Evolutionary conservation across 2,888 invertebrate species (phyloP), one percentile per base, ranked within the genome.

Genomic region (Polia nebulosa): DNA sequence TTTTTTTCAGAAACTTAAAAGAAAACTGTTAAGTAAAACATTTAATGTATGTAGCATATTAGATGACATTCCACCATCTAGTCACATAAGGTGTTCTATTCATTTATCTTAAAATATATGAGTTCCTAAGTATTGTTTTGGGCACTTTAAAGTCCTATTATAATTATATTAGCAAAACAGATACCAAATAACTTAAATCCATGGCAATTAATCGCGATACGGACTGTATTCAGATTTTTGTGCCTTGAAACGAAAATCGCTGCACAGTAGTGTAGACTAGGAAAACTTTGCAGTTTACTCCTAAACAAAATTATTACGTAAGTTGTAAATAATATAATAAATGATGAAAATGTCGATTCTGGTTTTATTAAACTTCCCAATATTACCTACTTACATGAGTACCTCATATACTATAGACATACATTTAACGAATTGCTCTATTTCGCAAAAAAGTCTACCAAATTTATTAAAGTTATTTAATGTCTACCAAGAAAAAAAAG

Each of bases 21-120:
- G 69, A 63, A 64, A 44, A 6, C 56, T 61, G 36, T 34, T 68
- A 55, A 62, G 39, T 65, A 63, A 77, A 72, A 62, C 58, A 76
- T 72, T 55, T 29, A 65, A 63, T 81, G 58, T 71, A 83, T 70
- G 77, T 83, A 80, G 73, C 82, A 82, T 86, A 83, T 87, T 90
- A 93, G 92, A 87, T 87, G 85, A 94, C 94, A 94, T 94, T 94
- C 94, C 94, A 93, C 90, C 89, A 86, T 90, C 91, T 93, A 92
- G 92, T 92, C 91, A 90, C 80, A 58, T 92, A 91, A 91, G 89
- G 81, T 84, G 87, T 89, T 88, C 85, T 85, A 83, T 85, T 87
- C 70, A 69, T 85, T 84, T 80, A 72, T 72, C 64, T 81, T 75
- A 68, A 78, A 76, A 74, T 80, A 64, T 78, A 63, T 81, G 73